phyloP scores from a whole-genome alignment of 2,888 invertebrate species.

The Melanotus villosus region DNA sequence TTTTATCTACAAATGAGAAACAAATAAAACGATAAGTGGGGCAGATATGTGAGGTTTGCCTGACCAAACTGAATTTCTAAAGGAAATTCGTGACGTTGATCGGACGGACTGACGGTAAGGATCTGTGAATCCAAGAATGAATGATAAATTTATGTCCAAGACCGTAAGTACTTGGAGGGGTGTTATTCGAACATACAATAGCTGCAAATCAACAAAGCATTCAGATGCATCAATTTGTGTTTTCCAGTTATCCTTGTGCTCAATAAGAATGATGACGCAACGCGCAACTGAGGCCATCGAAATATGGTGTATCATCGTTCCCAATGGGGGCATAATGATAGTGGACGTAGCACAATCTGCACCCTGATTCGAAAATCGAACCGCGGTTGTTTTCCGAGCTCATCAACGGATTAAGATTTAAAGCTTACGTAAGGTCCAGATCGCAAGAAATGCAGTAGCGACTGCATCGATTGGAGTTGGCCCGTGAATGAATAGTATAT shows the following conservation, averaged over 20 bases:
- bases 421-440: constrained; percentile 10
- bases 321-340: constrained; percentile 60
- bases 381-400: constrained; percentile 11
- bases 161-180: constrained; percentile 23
- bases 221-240: constrained; percentile 57
- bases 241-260: constrained; percentile 57
- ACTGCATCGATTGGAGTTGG: constrained; percentile 9
- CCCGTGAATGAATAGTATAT: constrained; percentile 52
- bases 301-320: constrained; percentile 64
- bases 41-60: no score
- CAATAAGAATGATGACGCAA: constrained; percentile 61
- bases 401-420: constrained; percentile 3
- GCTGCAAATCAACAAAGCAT: constrained; percentile 55
- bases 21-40: no score
- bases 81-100: no score
- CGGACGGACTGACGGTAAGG: neutral
- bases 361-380: neutral
- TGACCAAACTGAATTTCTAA: no score
- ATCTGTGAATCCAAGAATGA: constrained; percentile 21
- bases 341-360: constrained; percentile 38
- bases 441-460: neutral
- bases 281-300: constrained; percentile 57
- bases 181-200: constrained; percentile 42
- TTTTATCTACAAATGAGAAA: no score
- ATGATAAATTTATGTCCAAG: constrained; percentile 31